Percentiles rank a stretch among this genome's conserved stretches.
Conservation (phyloP, 2,888 invertebrate genomes). For the Hydrotaea cyrtoneurina region DNA sequence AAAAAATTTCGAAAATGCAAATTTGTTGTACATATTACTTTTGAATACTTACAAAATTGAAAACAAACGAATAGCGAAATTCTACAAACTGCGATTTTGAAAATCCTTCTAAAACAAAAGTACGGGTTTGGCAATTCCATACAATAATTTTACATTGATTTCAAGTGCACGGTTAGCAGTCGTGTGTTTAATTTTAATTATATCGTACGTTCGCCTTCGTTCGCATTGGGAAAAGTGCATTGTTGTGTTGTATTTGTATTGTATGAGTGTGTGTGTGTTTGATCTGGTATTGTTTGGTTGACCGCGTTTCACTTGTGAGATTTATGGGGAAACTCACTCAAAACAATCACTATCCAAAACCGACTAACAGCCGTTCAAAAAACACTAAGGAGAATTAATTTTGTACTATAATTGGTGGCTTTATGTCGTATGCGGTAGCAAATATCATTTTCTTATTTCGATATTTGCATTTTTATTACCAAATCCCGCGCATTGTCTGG, state of each 20-base stretch:
- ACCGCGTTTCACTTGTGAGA: constrained; percentile 54
- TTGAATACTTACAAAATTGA: not conserved
- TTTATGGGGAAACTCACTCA: constrained; percentile 44
- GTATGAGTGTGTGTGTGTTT: not conserved
- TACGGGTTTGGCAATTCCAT: not conserved
- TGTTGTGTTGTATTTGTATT: constrained; percentile 36
- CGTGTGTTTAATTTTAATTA: constrained; percentile 37
- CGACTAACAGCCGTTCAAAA: too few species aligned
- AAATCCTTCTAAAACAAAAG: not conserved
- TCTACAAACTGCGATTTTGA: not conserved
- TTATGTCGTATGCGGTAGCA: too few species aligned
- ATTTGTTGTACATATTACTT: too few species aligned
- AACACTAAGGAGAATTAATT: too few species aligned
- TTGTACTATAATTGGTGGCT: too few species aligned
- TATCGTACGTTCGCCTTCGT: not conserved
- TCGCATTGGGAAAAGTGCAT: constrained; percentile 34
- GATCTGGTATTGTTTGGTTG: constrained; percentile 40
- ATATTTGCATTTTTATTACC: too few species aligned
- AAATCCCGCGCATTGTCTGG: too few species aligned
- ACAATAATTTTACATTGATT: not conserved
- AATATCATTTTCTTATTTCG: too few species aligned
- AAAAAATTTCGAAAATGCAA: constrained; percentile 16
- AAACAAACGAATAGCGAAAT: constrained; percentile 1
- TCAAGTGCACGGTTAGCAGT: constrained; percentile 17
- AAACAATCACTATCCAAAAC: too few species aligned